These are phyloP conservation scores for Mythimna vitellina DNA, from an alignment of 2,888 invertebrate species.

Conservation along the genomic window DNA sequence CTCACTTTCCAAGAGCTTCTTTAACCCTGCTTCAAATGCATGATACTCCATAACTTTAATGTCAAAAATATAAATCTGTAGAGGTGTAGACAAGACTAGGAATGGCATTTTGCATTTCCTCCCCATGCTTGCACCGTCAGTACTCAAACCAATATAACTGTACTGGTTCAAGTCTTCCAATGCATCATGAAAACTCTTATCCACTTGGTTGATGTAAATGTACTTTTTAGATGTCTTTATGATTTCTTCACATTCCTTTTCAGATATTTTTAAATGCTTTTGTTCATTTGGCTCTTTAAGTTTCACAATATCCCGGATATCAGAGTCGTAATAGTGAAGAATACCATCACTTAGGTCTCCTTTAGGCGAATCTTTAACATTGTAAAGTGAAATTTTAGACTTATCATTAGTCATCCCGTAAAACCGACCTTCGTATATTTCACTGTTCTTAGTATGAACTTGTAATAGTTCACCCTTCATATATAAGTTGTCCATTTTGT, in stretches of 20 bases:
- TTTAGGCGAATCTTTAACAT: constrained; percentile 82
- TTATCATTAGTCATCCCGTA: constrained; percentile 85
- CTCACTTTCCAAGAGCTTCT: constrained; percentile 83
- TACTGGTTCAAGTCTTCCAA: constrained; percentile 81
- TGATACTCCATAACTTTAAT: constrained; percentile 87
- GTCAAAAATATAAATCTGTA: constrained; percentile 88
- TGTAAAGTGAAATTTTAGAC: constrained; percentile 85
- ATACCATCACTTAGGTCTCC: constrained; percentile 79
- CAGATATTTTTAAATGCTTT: constrained; percentile 81
- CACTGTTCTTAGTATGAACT: constrained; percentile 85
- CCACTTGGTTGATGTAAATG: constrained; percentile 87
- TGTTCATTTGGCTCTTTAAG: constrained; percentile 78
- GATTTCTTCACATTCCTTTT: constrained; percentile 85
- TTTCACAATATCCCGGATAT: constrained; percentile 85
- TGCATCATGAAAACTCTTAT: constrained; percentile 83
- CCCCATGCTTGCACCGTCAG: constrained; percentile 87
- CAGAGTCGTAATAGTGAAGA: constrained; percentile 84
- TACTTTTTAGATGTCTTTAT: constrained; percentile 84
- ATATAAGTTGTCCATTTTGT: constrained; percentile 85
- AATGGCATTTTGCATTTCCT: constrained; percentile 88
- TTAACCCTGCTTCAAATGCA: constrained; percentile 88
- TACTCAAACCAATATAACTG: constrained; percentile 81
- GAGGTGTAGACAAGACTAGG: constrained; percentile 83
- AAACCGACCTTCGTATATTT: constrained; percentile 86
- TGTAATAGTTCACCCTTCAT: constrained; percentile 88